Percentiles rank a stretch among this genome's conserved stretches.
Conservation (phyloP, 53 echinoderm and acorn worm species). For the Crossaster papposus region DNA sequence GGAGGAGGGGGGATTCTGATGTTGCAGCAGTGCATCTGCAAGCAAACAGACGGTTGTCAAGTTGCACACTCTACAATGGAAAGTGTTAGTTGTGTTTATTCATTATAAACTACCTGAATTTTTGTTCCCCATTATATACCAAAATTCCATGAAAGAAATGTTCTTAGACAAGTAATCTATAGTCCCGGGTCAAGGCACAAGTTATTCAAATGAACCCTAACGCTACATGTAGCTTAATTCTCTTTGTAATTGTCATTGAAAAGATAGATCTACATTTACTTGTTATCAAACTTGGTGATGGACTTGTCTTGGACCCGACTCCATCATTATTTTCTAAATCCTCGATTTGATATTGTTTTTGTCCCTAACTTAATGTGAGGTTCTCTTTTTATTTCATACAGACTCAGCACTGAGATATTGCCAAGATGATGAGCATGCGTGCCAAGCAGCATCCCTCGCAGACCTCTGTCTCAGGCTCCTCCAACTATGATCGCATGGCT, state of each 20-base stretch:
- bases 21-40: neutral
- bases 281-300: too few relatives aligned
- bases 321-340: too few relatives aligned
- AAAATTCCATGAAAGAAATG: too few relatives aligned
- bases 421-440: conserved; percentile 57
- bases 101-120: neutral
- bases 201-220: too few relatives aligned
- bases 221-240: too few relatives aligned
- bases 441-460: conserved; percentile 28
- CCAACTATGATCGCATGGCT: conserved; percentile 53
- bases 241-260: too few relatives aligned
- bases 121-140: neutral
- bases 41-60: neutral
- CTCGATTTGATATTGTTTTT: too few relatives aligned
- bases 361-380: too few relatives aligned
- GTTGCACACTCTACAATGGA: neutral
- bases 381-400: conserved; percentile 8
- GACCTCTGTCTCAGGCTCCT: conserved; percentile 14
- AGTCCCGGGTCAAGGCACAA: too few relatives aligned
- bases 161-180: too few relatives aligned
- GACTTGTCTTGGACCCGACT: too few relatives aligned
- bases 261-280: too few relatives aligned
- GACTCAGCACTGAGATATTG: conserved; percentile 7
- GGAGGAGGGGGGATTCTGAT: neutral
- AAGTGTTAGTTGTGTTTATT: neutral